A percentile compares a stretch with the other conserved stretches of the same genome.
phyloP scores from a whole-genome alignment of 2,888 invertebrate species.

The Therioaphis trifolii region DNA sequence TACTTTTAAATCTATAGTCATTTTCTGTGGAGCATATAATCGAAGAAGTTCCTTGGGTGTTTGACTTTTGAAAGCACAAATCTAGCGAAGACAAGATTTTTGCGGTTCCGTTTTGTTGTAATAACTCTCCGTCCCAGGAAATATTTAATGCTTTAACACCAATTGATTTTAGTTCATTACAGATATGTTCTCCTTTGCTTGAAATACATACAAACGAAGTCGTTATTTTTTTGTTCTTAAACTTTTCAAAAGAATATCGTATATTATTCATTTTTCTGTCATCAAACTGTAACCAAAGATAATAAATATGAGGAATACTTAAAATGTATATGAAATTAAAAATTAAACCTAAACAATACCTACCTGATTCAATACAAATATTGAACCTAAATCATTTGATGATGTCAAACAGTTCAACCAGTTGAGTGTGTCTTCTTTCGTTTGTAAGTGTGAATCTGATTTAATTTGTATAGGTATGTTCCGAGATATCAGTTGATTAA shows the following conservation, averaged over 20 bases:
- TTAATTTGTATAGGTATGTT: slow-evolving; percentile 10
- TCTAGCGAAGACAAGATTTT: neutral
- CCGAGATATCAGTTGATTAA: slow-evolving; percentile 8
- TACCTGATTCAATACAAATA: slow-evolving; percentile 44
- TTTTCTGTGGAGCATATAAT: neutral
- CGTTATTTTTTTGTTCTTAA: neutral
- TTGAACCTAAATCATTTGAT: neutral
- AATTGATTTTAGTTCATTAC: neutral
- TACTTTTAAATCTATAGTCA: no score
- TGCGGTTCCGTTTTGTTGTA: neutral
- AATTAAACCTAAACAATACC: no score
- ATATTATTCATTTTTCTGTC: neutral
- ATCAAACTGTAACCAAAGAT: neutral
- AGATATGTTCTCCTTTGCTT: neutral
- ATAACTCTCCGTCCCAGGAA: neutral
- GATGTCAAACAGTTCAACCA: slow-evolving; percentile 15
- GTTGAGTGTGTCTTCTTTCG: neutral
- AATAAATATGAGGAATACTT: neutral
- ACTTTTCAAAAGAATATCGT: neutral
- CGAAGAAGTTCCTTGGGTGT: neutral
- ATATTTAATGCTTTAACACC: slow-evolving; percentile 1
- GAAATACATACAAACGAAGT: slow-evolving; percentile 5
- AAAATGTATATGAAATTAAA: no score
- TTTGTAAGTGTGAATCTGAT: neutral
- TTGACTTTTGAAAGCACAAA: neutral